Base-by-base conservation (phyloP, 2,113 vertebrate genomes). In the Podarcis raffonei region DNA sequence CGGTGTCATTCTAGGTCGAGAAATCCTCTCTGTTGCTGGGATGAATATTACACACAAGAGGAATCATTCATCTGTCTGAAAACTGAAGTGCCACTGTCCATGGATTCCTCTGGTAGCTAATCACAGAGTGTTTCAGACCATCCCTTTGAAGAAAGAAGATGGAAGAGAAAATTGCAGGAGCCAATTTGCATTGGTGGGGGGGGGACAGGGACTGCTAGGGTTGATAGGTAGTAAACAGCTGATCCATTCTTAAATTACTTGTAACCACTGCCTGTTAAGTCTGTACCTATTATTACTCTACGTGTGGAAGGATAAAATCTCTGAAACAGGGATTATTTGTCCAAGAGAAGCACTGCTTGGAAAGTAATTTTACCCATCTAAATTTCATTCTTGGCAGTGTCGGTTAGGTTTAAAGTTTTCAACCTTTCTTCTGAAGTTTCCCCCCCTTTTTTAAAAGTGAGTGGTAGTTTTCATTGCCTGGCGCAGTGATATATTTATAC, bases 381-480 rank as follows among this genome's bases (percentile, higher is more conserved):
- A n/a, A 48, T 20, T 20, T 83, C 12, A 68, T 69, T 8, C 22
- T 68, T 68, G 1, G 23, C 37, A 53, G 18, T 53, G 35, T 30
- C 32, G 0, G 1, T 16, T 68, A 86, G 85, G 42, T 65, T 87
- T 91, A 69, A 53, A 92, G 59, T 18, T 85, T 89, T 84, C 90
- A 93, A 82, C 74, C 62, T 83, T 79, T 79, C n/a, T 91, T 86
- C 15, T 1, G n/a, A 81, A 84, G 69, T 12, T 84, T 20, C 72
- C 2, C 2, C 1, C 48, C 48, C 2, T n/a, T 7, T 87, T 37
- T 93, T 6, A 87, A 85, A 69, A 90, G 48, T 18, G 22, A 0
- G 1, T 4, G 85, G 74, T 0, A 0, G 74, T 74, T 59, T 2
- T 0, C 81, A 71, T 85, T 90, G 5, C 81, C 27, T 30, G 15